A percentile compares a stretch with the other conserved stretches of the same genome.
Evolutionary conservation across 2,797 vertebrate species (phyloP).

Genomic region (Poeciliopsis turneri): DNA sequence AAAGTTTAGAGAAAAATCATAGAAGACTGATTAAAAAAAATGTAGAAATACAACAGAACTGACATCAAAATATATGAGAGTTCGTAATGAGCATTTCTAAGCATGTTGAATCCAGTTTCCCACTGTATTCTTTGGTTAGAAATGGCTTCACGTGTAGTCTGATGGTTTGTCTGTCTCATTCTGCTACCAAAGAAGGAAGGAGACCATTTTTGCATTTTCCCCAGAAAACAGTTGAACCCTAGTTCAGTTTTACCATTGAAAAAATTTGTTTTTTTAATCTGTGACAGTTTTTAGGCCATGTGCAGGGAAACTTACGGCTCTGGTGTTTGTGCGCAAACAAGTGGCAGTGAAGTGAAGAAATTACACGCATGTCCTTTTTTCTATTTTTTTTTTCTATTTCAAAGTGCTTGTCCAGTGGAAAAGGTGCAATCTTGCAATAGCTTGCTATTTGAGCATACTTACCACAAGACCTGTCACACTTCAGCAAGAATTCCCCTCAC

Average conservation of each 20-base stretch:
- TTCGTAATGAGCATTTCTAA: not conserved
- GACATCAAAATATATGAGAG: no score
- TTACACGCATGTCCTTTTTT: constrained; percentile 7
- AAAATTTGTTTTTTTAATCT: not conserved
- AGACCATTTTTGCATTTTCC: not conserved
- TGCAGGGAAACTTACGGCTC: constrained; percentile 15
- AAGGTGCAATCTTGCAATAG: constrained; percentile 70
- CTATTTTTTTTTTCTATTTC: not conserved
- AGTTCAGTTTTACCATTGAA: not conserved
- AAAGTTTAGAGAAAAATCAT: not conserved
- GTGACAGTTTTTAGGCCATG: not conserved
- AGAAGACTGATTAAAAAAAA: not conserved
- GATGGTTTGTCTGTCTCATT: not conserved
- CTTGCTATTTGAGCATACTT: constrained; percentile 62
- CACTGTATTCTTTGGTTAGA: not conserved
- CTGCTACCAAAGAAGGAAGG: not conserved
- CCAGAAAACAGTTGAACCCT: not conserved
- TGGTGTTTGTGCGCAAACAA: constrained; percentile 23
- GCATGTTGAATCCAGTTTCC: not conserved
- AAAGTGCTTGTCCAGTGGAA: constrained; percentile 67
- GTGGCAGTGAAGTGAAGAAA: constrained; percentile 35
- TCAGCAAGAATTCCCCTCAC: constrained; percentile 83
- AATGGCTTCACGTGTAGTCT: not conserved
- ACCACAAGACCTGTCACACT: constrained; percentile 74
- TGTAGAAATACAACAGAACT: not conserved